Conservation (phyloP, 2,888 invertebrate species). For the Ethmia dodecea region DNA sequence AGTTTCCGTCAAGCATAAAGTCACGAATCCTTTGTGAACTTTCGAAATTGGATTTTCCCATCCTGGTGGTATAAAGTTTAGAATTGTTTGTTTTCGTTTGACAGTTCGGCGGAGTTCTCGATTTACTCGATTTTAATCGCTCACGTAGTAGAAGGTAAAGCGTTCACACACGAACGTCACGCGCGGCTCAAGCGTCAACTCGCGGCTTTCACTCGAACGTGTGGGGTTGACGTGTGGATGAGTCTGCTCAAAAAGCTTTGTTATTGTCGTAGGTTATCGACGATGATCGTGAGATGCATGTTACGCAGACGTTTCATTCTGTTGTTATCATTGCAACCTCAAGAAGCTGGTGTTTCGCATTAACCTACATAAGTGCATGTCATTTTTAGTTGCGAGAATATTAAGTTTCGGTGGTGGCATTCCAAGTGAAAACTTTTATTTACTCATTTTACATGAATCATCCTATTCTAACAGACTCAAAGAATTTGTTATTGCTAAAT, state of each 20-base stretch:
- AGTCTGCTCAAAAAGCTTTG: slow-evolving; percentile 30
- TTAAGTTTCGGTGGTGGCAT: too few species aligned
- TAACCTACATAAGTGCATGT: too few species aligned
- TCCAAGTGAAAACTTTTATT: too few species aligned
- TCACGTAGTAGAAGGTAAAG: slow-evolving; percentile 43
- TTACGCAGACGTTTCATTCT: neutral
- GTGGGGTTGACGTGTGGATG: slow-evolving; percentile 25
- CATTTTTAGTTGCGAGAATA: too few species aligned
- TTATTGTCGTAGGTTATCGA: slow-evolving; percentile 49
- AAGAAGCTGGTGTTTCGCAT: too few species aligned
- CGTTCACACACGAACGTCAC: slow-evolving; percentile 52
- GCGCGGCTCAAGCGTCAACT: slow-evolving; percentile 29
- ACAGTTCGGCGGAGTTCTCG: slow-evolving; percentile 29
- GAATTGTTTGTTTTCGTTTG: slow-evolving; percentile 29
- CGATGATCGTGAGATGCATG: slow-evolving; percentile 19
- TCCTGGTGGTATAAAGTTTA: slow-evolving; percentile 26
- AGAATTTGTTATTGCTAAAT: too few species aligned
- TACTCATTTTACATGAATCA: too few species aligned
- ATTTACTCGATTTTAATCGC: slow-evolving; percentile 51
- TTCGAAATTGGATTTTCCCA: slow-evolving; percentile 27
- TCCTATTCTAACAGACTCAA: too few species aligned
- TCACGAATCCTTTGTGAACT: slow-evolving; percentile 31
- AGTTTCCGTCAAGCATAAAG: slow-evolving; percentile 30
- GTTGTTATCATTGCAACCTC: neutral
- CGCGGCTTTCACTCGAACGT: slow-evolving; percentile 47